Evolutionary conservation across 1,140 invertebrate genomes (phyloP).

Genomic region (Saccostrea echinata): DNA sequence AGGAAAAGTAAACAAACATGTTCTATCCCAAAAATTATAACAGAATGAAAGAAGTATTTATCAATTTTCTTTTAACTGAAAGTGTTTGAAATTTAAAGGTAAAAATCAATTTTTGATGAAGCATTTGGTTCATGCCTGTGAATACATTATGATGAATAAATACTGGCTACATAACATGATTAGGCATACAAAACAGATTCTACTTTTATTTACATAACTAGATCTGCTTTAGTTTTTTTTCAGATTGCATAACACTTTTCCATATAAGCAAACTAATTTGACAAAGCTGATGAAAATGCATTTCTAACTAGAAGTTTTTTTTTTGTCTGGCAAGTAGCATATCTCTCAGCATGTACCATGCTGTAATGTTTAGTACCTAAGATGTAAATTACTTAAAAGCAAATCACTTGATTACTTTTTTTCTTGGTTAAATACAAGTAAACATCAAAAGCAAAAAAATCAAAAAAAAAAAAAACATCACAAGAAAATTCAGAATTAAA

Average conservation of each 20-base stretch:
- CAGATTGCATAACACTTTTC: conserved; percentile 5
- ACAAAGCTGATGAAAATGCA: conserved; percentile 5
- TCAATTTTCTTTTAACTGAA: neutral
- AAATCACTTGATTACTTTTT: neutral
- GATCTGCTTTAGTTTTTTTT: neutral
- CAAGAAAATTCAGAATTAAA: conserved; percentile 17
- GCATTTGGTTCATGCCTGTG: conserved; percentile 27
- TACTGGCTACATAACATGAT: conserved; percentile 25
- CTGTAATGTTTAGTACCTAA: neutral
- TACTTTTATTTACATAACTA: neutral
- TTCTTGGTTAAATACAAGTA: conserved; percentile 26
- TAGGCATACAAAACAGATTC: neutral
- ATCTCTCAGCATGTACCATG: conserved; percentile 9
- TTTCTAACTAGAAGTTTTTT: neutral
- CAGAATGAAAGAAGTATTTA: neutral
- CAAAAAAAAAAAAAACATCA: neutral
- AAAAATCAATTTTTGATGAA: neutral
- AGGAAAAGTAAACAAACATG: neutral
- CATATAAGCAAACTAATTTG: conserved; percentile 1
- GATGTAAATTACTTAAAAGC: neutral
- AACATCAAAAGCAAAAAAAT: conserved; percentile 29
- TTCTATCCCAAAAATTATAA: neutral
- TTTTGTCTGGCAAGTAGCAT: conserved; percentile 8
- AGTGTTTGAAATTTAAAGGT: neutral
- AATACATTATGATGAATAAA: conserved; percentile 12